Conservation (phyloP, 2,888 invertebrate species). For the Eupithecia inturbata region DNA sequence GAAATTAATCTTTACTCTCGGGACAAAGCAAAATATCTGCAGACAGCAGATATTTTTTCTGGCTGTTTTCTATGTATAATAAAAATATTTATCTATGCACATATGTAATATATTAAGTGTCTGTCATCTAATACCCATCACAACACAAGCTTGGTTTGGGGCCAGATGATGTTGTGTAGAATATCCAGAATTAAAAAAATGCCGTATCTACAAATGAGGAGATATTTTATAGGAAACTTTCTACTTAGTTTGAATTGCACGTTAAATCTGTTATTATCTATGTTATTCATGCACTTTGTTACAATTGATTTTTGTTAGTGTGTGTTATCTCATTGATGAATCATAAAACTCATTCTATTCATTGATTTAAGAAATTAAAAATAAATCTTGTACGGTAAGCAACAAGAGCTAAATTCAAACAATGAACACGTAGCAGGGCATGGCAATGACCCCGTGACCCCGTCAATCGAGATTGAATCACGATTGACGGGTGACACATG, state of each 20-base stretch:
- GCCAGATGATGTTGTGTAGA: too few relatives aligned
- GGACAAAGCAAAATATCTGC: too few relatives aligned
- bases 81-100: too few relatives aligned
- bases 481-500: constrained; percentile 54
- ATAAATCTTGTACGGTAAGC: background rate
- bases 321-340: background rate
- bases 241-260: background rate
- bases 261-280: background rate
- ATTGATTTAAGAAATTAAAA: background rate
- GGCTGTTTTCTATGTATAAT: too few relatives aligned
- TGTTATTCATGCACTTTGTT: background rate
- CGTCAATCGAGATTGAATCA: constrained; percentile 52
- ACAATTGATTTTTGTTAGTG: background rate
- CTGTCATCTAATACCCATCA: too few relatives aligned
- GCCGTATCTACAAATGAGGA: too few relatives aligned
- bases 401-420: constrained; percentile 1
- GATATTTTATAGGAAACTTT: too few relatives aligned
- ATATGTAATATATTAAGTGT: too few relatives aligned
- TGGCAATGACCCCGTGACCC: constrained; percentile 48
- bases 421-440: constrained; percentile 23
- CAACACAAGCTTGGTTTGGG: too few relatives aligned
- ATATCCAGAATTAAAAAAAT: too few relatives aligned
- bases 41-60: too few relatives aligned
- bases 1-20: too few relatives aligned
- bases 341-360: background rate